Conservation (phyloP, 2,797 vertebrate species). For the Cyclopterus lumpus region DNA sequence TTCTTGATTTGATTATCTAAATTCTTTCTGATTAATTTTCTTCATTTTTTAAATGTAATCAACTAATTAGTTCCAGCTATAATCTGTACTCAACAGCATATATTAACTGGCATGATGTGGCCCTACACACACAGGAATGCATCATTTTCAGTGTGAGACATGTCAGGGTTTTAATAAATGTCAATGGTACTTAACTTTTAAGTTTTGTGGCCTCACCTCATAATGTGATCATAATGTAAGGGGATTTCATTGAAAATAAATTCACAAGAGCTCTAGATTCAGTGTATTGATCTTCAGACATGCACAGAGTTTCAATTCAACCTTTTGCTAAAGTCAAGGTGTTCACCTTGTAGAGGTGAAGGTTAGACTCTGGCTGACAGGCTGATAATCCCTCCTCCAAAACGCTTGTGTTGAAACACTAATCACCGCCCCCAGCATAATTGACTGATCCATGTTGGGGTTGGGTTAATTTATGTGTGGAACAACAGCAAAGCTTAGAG, state of each 20-base stretch:
- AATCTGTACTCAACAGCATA: neutral
- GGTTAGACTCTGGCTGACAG: conserved; percentile 78
- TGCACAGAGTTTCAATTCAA: conserved; percentile 37
- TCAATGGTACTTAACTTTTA: neutral
- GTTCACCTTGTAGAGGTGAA: conserved; percentile 77
- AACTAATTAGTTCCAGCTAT: neutral
- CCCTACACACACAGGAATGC: neutral
- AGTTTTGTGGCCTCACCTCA: conserved; percentile 20
- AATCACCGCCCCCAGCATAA: conserved; percentile 78
- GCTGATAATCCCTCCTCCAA: conserved; percentile 77
- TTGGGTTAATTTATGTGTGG: conserved; percentile 82
- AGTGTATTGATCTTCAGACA: conserved; percentile 20
- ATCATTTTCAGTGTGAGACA: neutral
- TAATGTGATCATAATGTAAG: conserved; percentile 10
- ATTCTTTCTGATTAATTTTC: neutral
- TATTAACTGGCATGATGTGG: neutral
- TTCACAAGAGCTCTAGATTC: neutral
- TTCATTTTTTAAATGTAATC: neutral
- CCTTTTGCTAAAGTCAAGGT: conserved; percentile 38
- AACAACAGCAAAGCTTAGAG: conserved; percentile 80
- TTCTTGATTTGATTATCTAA: neutral
- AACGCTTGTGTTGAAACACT: conserved; percentile 82
- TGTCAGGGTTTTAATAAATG: conserved; percentile 5
- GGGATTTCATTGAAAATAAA: conserved; percentile 24
- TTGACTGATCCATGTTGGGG: conserved; percentile 77